Conservation (phyloP, 2,888 invertebrate species). For the Homarus gammarus region DNA sequence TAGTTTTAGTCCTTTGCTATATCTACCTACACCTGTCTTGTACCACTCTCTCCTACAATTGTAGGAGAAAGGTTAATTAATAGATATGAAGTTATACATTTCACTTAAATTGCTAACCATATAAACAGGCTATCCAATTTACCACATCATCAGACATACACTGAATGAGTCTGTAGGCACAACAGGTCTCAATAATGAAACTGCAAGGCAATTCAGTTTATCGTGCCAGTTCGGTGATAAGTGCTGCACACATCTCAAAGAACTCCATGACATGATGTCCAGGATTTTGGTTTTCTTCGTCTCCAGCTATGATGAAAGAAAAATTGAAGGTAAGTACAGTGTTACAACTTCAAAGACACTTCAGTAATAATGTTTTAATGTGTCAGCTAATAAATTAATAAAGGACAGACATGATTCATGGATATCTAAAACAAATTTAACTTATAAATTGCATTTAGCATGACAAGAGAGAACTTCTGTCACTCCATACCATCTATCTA, state of each 20-base stretch:
- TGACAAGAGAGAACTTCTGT: no score
- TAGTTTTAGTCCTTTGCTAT: no score
- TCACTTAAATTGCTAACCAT: neutral
- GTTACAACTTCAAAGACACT: neutral
- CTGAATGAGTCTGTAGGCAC: neutral
- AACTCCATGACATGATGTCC: constrained; percentile 89
- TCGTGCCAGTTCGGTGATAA: constrained; percentile 98
- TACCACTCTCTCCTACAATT: no score
- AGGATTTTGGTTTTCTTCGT: constrained; percentile 49
- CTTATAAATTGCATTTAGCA: no score
- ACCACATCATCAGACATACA: neutral
- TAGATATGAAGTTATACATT: no score
- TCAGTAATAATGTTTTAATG: neutral
- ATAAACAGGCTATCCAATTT: neutral
- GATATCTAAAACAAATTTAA: no score
- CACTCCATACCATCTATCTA: no score
- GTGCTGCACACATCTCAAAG: constrained; percentile 99
- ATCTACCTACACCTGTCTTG: no score
- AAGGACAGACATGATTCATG: no score
- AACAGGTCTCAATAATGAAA: neutral
- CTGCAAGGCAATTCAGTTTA: constrained; percentile 80
- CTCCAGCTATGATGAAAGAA: neutral
- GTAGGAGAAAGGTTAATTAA: no score
- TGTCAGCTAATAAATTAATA: no score
- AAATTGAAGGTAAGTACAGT: neutral